Evolutionary conservation across 2,888 invertebrate species (phyloP).

Genomic region (Dryadula phaetusa): DNA sequence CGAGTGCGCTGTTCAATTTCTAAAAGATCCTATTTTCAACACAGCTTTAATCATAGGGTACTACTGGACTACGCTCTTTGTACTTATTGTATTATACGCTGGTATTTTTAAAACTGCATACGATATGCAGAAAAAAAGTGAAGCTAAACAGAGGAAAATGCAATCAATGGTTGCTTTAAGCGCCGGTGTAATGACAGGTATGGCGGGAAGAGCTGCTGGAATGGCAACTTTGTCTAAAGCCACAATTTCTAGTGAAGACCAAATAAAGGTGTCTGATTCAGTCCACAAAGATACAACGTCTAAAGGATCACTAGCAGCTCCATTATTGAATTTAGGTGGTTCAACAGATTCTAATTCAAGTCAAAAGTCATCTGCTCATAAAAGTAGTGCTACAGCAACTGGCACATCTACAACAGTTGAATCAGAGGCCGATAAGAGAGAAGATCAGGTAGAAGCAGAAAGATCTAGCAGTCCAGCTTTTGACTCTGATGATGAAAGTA

Average conservation of each 20-base stretch:
- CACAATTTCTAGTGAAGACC: constrained; percentile 88
- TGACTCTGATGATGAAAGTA: constrained; percentile 96
- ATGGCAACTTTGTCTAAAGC: constrained; percentile 93
- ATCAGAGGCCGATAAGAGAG: constrained; percentile 77
- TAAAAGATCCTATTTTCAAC: constrained; percentile 98
- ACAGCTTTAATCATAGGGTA: constrained; percentile 98
- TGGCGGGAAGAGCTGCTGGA: constrained; percentile 94
- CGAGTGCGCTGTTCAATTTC: constrained; percentile 98
- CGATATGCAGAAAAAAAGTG: constrained; percentile 98
- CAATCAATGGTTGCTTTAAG: constrained; percentile 96
- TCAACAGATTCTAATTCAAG: constrained; percentile 86
- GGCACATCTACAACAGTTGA: constrained; percentile 83
- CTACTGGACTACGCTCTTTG: constrained; percentile 98
- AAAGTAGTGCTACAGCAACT: constrained; percentile 84
- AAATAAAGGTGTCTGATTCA: constrained; percentile 82
- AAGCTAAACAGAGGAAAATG: constrained; percentile 97
- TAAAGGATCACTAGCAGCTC: constrained; percentile 72
- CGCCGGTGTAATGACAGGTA: constrained; percentile 95
- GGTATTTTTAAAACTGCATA: constrained; percentile 99
- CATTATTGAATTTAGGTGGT: constrained; percentile 70
- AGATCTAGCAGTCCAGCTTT: constrained; percentile 97
- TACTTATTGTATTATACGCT: constrained; percentile 97
- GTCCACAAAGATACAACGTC: constrained; percentile 71
- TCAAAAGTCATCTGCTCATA: constrained; percentile 85
- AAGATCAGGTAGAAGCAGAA: constrained; percentile 85